phyloP scores from a whole-genome alignment of 2,888 invertebrate species.

The Agonopterix heracliana region DNA sequence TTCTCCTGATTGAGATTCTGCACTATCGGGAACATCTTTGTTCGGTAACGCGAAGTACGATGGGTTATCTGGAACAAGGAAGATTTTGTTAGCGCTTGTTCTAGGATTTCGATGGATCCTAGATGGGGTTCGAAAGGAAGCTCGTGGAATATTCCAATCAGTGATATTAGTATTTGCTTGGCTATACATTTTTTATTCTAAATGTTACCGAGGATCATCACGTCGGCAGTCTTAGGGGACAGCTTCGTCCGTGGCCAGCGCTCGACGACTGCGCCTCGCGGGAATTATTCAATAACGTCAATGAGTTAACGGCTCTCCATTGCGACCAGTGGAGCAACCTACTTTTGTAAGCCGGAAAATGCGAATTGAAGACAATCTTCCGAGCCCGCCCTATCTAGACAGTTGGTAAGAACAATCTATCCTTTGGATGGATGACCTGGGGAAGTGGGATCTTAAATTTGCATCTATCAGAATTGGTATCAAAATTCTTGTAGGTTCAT shows the following conservation, averaged over 20 bases:
- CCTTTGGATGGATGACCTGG: background rate
- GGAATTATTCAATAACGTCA: slow-evolving; percentile 73
- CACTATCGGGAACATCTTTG: slow-evolving; percentile 57
- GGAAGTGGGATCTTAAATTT: too few species aligned
- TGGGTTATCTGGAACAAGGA: slow-evolving; percentile 81
- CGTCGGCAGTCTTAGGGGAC: slow-evolving; percentile 24
- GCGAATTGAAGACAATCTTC: slow-evolving; percentile 72
- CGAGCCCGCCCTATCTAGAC: slow-evolving; percentile 46
- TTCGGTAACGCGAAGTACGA: slow-evolving; percentile 84
- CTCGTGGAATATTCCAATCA: background rate
- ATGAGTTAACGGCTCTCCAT: slow-evolving; percentile 70
- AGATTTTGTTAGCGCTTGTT: too few species aligned
- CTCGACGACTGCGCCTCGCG: slow-evolving; percentile 38
- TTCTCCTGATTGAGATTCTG: slow-evolving; percentile 42
- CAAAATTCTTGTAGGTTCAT: too few species aligned
- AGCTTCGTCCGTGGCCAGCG: slow-evolving; percentile 22
- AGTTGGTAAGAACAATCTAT: background rate
- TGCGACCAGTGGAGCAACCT: slow-evolving; percentile 64
- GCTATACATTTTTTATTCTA: background rate
- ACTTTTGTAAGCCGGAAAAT: slow-evolving; percentile 71
- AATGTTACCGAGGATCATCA: slow-evolving; percentile 38
- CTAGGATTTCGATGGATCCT: too few species aligned
- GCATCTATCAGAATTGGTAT: too few species aligned
- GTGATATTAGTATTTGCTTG: background rate
- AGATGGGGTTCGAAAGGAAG: too few species aligned